Evolutionary conservation across 2,797 vertebrate genomes (phyloP).

Genomic region (Cossypha niveicapilla): DNA sequence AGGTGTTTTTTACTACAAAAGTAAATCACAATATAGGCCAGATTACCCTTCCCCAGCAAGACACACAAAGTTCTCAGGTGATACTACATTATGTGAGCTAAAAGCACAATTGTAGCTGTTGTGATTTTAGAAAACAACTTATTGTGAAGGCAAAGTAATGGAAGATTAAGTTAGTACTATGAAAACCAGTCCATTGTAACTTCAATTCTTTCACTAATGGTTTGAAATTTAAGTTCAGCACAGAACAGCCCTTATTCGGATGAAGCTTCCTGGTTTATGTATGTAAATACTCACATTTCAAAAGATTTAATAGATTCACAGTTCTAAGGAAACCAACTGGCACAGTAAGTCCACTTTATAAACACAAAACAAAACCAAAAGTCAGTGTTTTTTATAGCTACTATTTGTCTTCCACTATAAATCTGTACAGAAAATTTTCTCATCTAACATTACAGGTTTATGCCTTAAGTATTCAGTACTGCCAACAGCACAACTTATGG

Average conservation of each 20-base stretch:
- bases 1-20: background rate
- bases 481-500: background rate
- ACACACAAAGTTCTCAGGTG: fast-evolving
- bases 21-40: background rate
- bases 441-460: background rate
- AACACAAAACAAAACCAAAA: background rate
- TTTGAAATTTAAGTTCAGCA: background rate
- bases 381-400: background rate
- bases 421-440: background rate
- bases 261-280: background rate
- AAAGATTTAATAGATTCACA: background rate
- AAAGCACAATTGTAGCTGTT: background rate
- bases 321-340: background rate
- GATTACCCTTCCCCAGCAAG: background rate
- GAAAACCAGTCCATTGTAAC: background rate
- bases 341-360: background rate
- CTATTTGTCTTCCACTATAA: background rate
- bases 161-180: background rate
- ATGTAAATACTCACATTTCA: background rate
- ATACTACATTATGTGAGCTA: background rate
- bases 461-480: background rate
- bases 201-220: background rate
- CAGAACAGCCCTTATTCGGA: background rate
- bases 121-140: background rate
- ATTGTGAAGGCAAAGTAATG: background rate